Base-by-base conservation (phyloP, 2,888 invertebrate genomes). In the Liodrosophila aerea region DNA sequence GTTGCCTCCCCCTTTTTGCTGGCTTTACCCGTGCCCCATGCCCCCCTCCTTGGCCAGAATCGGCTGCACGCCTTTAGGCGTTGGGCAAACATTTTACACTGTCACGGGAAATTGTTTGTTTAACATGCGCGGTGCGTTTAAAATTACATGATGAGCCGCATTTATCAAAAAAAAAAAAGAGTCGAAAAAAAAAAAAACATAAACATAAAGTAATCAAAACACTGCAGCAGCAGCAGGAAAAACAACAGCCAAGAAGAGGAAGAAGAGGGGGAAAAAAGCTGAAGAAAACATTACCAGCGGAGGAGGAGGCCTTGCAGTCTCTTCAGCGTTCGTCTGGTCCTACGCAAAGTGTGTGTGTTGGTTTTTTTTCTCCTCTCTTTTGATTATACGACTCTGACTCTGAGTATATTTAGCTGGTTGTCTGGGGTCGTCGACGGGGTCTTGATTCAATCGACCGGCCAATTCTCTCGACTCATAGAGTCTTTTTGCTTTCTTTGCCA, bases 71-170 rank as follows among this genome's bases (percentile, higher is more conserved):
- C 34, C 57, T 7, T 27, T 22, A 43, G 31, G 33, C 50, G 34
- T 46, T 40, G 34, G 52, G 37, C 54, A 61, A 54, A 49, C 83
- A 77, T 84, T 81, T 85, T 71, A 81, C 85, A 68, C 76, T 83
- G 85, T 83, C 81, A 80, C 73, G 76, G 81, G 75, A 84, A 84
- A 82, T 73, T 85, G 84, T 82, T 85, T 82, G 81, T 71, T 82
- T 81, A 86, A 86, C 84, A 82, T 82, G 82, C 82, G 72, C 75
- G 67, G 44, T 66, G 86, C 81, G 77, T 77, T 82, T 85, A 81
- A 86, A 85, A 84, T 76, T 85, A 85, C 82, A 82, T 71, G 81
- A 85, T 78, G 84, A 73, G 85, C 84, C 44, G 68, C 81, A 76
- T 85, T 85, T 76, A 85, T 76, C 73, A 84, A 80, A 76, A 73